Evolutionary conservation across 2,797 vertebrate species (phyloP), one percentile per base, ranked within the genome.

Genomic region (Graptemys geographica): DNA sequence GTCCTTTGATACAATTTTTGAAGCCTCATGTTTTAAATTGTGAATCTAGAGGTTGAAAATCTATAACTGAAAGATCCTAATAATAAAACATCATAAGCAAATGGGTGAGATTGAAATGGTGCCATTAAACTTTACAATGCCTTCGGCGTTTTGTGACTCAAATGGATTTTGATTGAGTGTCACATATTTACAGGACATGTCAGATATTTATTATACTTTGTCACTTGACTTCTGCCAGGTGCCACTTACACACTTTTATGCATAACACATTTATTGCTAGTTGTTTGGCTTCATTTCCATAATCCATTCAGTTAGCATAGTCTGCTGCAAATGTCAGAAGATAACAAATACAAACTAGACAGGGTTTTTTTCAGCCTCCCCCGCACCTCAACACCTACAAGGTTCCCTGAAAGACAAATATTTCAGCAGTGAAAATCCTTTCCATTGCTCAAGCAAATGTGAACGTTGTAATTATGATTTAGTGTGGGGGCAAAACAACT

Each of bases 211-310:
- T 96, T 90, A 51, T 9, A 2, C 76, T 94, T 83, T 88, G 86
- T 94, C 97, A 86, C n/a, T 93, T 93, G 80, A 86, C 74, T 86
- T 78, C 95, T 97, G 95, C 90, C 95, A 97, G 94, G 92, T 96
- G 96, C 84, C 95, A 93, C 91, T 95, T 94, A 78, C 19, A 2
- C 83, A 56, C 53, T 89, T 81, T n/a, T 47, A 53, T 31, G 47
- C 81, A 51, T 83, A 87, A 89, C 55, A 52, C 16, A 93, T 95
- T 95, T 89, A 96, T 59, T 95, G 85, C 93, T 79, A 56, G 81
- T 84, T 80, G 62, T 84, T 95, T 88, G 91, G 93, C 79, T 94
- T 62, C 69, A 23, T 96, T 96, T 96, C 91, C 94, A 88, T 88
- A 81, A 92, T 78, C 87, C 83, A 31, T 59, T 72, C 87, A 6